These are phyloP conservation scores for Platorchestia sp. DNA, from an alignment of 1,140 invertebrate genomes.

Conservation along the genomic window DNA sequence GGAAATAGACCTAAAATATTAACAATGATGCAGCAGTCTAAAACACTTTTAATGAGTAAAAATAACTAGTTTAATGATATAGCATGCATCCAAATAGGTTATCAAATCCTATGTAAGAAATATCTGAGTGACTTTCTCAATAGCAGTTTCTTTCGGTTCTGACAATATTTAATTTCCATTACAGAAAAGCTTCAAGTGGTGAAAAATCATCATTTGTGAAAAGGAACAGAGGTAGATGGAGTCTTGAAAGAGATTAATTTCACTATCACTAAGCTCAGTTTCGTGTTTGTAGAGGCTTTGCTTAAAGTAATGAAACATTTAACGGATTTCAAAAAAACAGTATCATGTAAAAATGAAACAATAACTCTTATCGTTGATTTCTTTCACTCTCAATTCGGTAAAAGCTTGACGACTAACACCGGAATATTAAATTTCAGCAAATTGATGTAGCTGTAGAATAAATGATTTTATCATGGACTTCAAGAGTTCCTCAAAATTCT, in stretches of 20 bases:
- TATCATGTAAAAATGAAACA: too few species aligned
- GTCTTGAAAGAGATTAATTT: too few species aligned
- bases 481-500: background rate
- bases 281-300: too few species aligned
- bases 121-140: too few species aligned
- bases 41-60: too few species aligned
- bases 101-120: too few species aligned
- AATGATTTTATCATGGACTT: background rate
- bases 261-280: too few species aligned
- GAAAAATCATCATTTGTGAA: background rate
- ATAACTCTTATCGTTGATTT: background rate
- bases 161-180: background rate
- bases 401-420: background rate
- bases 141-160: background rate
- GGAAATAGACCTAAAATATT: too few species aligned
- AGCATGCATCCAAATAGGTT: too few species aligned
- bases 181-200: background rate
- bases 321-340: background rate
- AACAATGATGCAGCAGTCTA: too few species aligned
- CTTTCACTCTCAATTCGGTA: background rate
- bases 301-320: background rate
- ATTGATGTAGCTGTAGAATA: background rate
- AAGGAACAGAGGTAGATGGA: background rate
- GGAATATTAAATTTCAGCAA: background rate
- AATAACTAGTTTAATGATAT: too few species aligned